A percentile compares a stretch with the other conserved stretches of the same genome.
phyloP scores from a whole-genome alignment of 2,888 invertebrate genomes.

The Drosophila nr. perissopoda region DNA sequence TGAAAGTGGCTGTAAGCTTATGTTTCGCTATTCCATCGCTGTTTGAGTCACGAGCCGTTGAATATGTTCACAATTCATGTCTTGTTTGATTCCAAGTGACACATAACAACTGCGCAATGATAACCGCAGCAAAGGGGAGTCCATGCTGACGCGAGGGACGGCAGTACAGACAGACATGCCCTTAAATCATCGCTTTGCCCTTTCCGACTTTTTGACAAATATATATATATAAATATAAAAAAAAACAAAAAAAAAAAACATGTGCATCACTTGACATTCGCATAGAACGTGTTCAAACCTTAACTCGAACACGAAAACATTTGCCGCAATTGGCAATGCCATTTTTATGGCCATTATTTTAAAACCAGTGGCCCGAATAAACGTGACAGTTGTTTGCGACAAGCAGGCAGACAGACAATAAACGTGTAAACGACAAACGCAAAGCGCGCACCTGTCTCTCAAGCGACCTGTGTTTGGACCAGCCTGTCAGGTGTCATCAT shows the following conservation, averaged over 20 bases:
- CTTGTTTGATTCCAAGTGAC: constrained; percentile 15
- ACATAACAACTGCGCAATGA: constrained; percentile 7
- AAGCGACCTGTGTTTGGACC: constrained; percentile 23
- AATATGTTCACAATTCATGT: constrained; percentile 5
- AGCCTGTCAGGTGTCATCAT: constrained; percentile 49
- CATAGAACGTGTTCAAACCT: constrained; percentile 24
- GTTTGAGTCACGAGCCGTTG: constrained; percentile 2
- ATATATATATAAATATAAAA: background rate
- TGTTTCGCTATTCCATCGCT: background rate
- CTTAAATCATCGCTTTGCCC: constrained; percentile 52
- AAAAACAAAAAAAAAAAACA: constrained; percentile 8
- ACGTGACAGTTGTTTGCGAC: constrained; percentile 54
- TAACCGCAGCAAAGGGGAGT: constrained; percentile 1
- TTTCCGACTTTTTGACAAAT: constrained; percentile 43
- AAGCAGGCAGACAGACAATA: constrained; percentile 16
- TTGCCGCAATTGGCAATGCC: constrained; percentile 42
- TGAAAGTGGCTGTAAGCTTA: background rate
- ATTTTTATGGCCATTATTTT: constrained; percentile 66
- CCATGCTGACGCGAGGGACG: background rate
- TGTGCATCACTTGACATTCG: constrained; percentile 37
- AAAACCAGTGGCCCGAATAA: constrained; percentile 43
- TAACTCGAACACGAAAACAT: constrained; percentile 11
- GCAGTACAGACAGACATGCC: constrained; percentile 17
- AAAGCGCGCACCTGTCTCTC: constrained; percentile 55
- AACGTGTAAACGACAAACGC: constrained; percentile 48